These are phyloP conservation scores for Rhizomys pruinosus DNA, from an alignment of 2,113 vertebrate species.

Conservation along the genomic window DNA sequence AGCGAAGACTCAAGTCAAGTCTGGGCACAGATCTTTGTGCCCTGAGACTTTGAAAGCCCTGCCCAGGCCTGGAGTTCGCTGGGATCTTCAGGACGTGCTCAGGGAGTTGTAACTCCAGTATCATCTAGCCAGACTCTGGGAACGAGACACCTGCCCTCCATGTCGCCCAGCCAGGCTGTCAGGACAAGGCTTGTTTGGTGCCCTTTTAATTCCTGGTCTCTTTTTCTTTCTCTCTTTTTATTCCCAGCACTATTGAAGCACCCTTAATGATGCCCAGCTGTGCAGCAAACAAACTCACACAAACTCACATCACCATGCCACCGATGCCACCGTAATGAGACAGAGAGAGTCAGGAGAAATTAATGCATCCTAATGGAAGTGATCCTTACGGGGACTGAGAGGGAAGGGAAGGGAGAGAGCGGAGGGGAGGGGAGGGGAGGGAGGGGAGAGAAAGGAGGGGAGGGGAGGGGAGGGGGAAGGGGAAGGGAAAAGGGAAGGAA, in stretches of 20 bases:
- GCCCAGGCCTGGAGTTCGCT: fast-evolving
- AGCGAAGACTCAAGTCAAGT: not conserved
- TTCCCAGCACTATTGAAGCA: constrained; percentile 21
- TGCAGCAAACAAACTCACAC: not conserved
- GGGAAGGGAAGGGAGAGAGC: constrained; percentile 37
- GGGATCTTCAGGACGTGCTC: not conserved
- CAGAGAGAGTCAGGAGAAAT: constrained; percentile 54
- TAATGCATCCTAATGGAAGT: constrained; percentile 59
- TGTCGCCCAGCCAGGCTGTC: not conserved
- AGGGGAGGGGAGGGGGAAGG: constrained; percentile 36
- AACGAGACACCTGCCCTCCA: too few relatives aligned
- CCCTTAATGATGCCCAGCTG: constrained; percentile 38
- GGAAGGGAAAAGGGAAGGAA: constrained; percentile 39
- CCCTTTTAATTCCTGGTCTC: constrained; percentile 13
- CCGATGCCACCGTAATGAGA: constrained; percentile 53
- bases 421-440: constrained; percentile 31
- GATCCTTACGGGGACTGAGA: constrained; percentile 55
- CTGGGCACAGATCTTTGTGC: not conserved
- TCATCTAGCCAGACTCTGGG: not conserved
- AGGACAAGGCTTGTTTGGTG: not conserved
- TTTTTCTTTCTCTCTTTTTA: not conserved
- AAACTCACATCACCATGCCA: not conserved
- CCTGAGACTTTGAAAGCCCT: not conserved
- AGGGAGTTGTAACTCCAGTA: fast-evolving
- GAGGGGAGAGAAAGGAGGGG: constrained; percentile 37